Base-by-base conservation (phyloP, 1,140 invertebrate genomes). In the Drosophila ficusphila region DNA sequence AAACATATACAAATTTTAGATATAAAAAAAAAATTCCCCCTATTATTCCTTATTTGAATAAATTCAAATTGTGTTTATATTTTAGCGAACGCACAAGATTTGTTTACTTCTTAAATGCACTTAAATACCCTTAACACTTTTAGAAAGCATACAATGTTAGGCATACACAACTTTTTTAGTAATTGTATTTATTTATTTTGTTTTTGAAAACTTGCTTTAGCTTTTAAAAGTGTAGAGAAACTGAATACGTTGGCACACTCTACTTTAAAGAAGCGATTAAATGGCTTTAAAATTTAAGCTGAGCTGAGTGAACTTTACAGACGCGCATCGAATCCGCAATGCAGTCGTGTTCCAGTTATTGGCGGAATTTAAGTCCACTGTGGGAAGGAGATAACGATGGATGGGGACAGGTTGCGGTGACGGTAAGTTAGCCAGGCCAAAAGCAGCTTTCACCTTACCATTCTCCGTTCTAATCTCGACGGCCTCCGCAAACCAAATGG, bases 141-240 rank as follows among this genome's bases (percentile, higher is more conserved):
- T n/a, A 38, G 36, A 79, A 85, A 73, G 51, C 57, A 76, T n/a
- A n/a, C n/a, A 76, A 85, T 79, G n/a, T 85, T 79, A 53, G n/a
- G n/a, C n/a, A n/a, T n/a, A 67, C 71, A 56, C 56, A 19, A 54
- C 58, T 56, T 49, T 73, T 72, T 64, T 49, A 21, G 46, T 49
- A 44, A 46, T 64, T 14, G 33, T 36, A 16, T 36, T 36, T 36
- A 41, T 56, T 57, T 52, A 51, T 60, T 77, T 57, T 33, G 39
- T 46, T 54, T 44, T 34, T 36, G 1, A 8, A 19, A n/a, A 12
- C 11, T 7, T 18, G 21, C 8, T 41, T 41, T 21, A 41, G 18
- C 18, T 4, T 3, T 8, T 31, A 31, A 31, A 31, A 9, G 29
- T 21, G 18, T 29, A 9, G 12, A 8, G 0, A 29, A 47, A 29